Percentiles rank a stretch among this genome's conserved stretches.
phyloP scores from a whole-genome alignment of 1,140 invertebrate species.

The Trachymyrmex cornetzi region DNA sequence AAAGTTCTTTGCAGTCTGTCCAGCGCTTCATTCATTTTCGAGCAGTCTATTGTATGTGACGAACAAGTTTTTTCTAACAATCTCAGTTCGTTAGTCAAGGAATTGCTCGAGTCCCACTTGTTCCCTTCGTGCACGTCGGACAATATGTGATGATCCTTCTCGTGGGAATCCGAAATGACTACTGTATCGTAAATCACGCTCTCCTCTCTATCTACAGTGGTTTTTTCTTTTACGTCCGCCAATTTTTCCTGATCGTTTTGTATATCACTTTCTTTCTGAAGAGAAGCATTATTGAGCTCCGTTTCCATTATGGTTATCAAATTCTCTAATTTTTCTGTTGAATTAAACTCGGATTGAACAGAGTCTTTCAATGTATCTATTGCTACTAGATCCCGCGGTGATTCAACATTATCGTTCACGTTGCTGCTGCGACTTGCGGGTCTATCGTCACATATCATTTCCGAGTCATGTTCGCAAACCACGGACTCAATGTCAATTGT shows the following conservation, averaged over 20 bases:
- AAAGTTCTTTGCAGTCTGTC: constrained; percentile 1
- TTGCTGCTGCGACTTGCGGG: constrained; percentile 32
- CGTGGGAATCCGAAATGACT: constrained; percentile 23
- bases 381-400: constrained; percentile 27
- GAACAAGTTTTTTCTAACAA: constrained; percentile 52
- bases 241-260: constrained; percentile 47
- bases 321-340: constrained; percentile 81
- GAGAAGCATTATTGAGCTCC: constrained; percentile 72
- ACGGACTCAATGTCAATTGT: constrained; percentile 7
- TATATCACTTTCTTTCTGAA: constrained; percentile 43
- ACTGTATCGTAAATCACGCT: constrained; percentile 61
- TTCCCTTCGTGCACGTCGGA: constrained; percentile 53
- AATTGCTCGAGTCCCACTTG: constrained; percentile 37
- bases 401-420: constrained; percentile 40
- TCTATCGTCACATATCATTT: constrained; percentile 59
- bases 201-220: constrained; percentile 31
- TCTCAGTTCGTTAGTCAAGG: constrained; percentile 46
- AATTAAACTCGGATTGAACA: constrained; percentile 72
- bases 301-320: constrained; percentile 83
- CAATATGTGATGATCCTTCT: constrained; percentile 35
- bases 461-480: constrained; percentile 39
- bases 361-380: constrained; percentile 57
- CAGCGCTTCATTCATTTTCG: constrained; percentile 11
- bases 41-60: background rate
- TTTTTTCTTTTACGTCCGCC: background rate